Base-by-base conservation (phyloP, 2,888 invertebrate genomes). In the Tipula vernalis region DNA sequence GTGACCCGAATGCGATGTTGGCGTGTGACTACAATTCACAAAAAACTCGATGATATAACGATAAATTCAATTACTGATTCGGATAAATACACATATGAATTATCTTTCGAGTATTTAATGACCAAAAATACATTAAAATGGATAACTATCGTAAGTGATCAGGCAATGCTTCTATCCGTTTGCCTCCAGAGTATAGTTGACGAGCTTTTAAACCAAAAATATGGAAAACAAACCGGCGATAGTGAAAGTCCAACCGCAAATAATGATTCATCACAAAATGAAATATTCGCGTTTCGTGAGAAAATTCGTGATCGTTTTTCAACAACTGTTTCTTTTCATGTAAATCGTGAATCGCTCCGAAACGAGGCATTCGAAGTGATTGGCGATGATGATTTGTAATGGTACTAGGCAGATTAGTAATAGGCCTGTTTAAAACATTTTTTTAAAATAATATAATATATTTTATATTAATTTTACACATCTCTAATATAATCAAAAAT, bases 1-100 rank as follows among this genome's bases (percentile, higher is more conserved):
- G 98, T 99, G 57, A 99, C 98, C 0, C 93, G 99, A 89, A 99
- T 99, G 96, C 94, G 98, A 87, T 98, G 98, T 90, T 99, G 99
- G 99, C 94, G 99, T 89, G 98, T 99, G 86, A 98, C 98, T 28
- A 96, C 97, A 0, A 93, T 95, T 89, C 96, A 96, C 13, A 71
- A 71, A 71, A 71, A 71, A 28, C 18, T 71, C 10, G 88, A 88
- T 83, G 88, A 88, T 13, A 86, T 87, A 4, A 86, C 88, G 57
- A 87, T 88, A 51, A 87, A 88, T 86, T 87, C 87, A 41, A 87
- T 88, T 15, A 87, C 88, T 18, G 88, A 89, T 47, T 88, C 87
- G 87, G 88, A 84, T 84, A 84, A 84, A 84, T 84, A 84, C n/a
- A 84, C 84, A 39, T 89, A 97, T 88, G 98, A 98, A 91, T 92